Conservation (phyloP, 2,797 vertebrate species). For the Spinus pinus region DNA sequence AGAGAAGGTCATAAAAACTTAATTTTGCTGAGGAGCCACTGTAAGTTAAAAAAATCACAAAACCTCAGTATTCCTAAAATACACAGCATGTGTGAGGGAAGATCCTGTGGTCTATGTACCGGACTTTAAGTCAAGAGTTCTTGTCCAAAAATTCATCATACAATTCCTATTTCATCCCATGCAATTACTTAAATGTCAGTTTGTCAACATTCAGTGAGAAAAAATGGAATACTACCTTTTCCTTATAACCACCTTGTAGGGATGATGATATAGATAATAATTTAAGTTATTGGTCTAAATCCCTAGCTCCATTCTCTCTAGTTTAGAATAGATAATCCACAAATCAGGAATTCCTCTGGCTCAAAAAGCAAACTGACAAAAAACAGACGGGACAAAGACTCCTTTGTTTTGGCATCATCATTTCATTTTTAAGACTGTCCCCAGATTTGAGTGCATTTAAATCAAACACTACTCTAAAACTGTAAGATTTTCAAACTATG, state of each 20-base stretch:
- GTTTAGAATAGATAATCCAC: background rate
- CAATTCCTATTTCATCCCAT: background rate
- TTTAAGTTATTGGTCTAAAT: background rate
- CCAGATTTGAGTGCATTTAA: background rate
- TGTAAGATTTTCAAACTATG: background rate
- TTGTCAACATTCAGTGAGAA: background rate
- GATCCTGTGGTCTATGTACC: accelerated
- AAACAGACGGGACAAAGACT: background rate
- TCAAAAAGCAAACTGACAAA: background rate
- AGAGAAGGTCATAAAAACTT: background rate
- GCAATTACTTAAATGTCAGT: background rate
- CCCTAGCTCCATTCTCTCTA: background rate
- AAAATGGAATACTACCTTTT: background rate
- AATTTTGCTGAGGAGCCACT: background rate
- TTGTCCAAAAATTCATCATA: background rate
- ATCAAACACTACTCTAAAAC: background rate
- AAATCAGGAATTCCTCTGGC: background rate
- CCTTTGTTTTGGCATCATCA: background rate
- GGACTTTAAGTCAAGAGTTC: background rate
- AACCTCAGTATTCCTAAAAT: background rate
- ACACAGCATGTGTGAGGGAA: background rate
- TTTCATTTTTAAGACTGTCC: background rate
- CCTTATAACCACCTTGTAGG: background rate
- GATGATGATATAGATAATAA: background rate
- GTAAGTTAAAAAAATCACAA: background rate